phyloP scores from a whole-genome alignment of 2,888 invertebrate genomes.

The Caenorhabditis becei region DNA sequence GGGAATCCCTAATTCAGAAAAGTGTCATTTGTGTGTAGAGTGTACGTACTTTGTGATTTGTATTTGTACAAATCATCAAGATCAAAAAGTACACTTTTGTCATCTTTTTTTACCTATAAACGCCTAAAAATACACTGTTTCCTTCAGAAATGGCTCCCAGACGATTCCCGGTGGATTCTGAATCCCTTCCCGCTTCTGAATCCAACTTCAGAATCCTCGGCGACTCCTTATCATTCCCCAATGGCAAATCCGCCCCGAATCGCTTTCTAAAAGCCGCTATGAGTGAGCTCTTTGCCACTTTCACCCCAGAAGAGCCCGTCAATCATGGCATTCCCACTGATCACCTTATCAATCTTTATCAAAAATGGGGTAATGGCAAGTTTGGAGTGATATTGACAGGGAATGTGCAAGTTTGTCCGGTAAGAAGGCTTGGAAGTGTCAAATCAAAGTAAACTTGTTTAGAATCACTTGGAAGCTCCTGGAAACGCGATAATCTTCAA shows the following conservation, averaged over 20 bases:
- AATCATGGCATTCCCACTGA: slow-evolving; percentile 67
- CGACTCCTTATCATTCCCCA: slow-evolving; percentile 41
- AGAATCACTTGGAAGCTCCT: slow-evolving; percentile 64
- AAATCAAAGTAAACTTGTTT: no score
- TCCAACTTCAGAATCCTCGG: slow-evolving; percentile 49
- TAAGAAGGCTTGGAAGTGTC: no score
- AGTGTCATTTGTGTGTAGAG: no score
- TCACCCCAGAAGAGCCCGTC: slow-evolving; percentile 36
- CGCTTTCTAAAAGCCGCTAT: slow-evolving; percentile 62
- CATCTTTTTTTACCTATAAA: no score
- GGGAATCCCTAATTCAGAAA: no score
- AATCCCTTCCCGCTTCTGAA: no score
- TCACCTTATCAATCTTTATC: slow-evolving; percentile 65
- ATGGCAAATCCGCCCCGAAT: slow-evolving; percentile 55
- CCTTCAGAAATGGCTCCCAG: no score
- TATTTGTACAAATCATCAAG: no score
- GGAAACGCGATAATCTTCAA: slow-evolving; percentile 61
- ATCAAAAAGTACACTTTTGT: no score
- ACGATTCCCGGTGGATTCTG: no score
- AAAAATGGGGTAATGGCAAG: slow-evolving; percentile 72
- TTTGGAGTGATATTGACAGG: slow-evolving; percentile 74
- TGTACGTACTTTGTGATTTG: no score
- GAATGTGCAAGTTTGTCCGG: slow-evolving; percentile 61
- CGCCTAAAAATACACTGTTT: no score
- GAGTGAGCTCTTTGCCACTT: slow-evolving; percentile 40